Evolutionary conservation across 2,113 vertebrate genomes (phyloP).

Genomic region (Dipodomys merriami): DNA sequence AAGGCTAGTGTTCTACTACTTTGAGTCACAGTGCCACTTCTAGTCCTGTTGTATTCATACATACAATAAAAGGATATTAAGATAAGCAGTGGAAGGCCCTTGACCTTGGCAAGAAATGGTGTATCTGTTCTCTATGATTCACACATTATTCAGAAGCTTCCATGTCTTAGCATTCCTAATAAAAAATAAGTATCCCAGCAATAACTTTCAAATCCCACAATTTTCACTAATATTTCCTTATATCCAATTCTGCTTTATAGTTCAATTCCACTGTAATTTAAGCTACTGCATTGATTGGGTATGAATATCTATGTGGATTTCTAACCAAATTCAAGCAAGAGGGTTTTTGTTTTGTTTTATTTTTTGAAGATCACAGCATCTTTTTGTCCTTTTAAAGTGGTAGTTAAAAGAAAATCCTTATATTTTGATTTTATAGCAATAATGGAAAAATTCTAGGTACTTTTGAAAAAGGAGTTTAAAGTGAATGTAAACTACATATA

Average conservation of each 20-base stretch:
- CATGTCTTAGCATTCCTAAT: constrained; percentile 39
- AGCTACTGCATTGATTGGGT: constrained; percentile 51
- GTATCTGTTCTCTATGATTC: constrained; percentile 19
- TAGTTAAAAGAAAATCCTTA: constrained; percentile 55
- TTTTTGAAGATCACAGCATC: constrained; percentile 32
- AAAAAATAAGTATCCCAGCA: constrained; percentile 49
- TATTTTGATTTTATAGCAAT: constrained; percentile 73
- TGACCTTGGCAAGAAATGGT: constrained; percentile 33
- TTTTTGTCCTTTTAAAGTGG: constrained; percentile 62
- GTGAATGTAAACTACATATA: constrained; percentile 67
- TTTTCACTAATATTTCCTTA: constrained; percentile 51
- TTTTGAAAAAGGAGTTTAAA: constrained; percentile 74
- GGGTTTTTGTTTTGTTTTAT: not conserved
- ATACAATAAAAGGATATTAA: constrained; percentile 22
- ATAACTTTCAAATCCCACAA: constrained; percentile 56
- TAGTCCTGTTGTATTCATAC: not conserved
- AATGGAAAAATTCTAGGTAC: constrained; percentile 72
- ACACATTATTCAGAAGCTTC: constrained; percentile 31
- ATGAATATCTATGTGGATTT: constrained; percentile 56
- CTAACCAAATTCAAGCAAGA: constrained; percentile 55
- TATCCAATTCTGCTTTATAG: constrained; percentile 46
- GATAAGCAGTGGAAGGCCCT: not conserved
- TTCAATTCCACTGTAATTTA: constrained; percentile 25
- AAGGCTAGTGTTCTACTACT: no score
- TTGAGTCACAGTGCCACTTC: not conserved